A percentile compares a stretch with the other conserved stretches of the same genome.
These are phyloP conservation scores for Excalfactoria chinensis DNA, from an alignment of 2,113 vertebrate genomes.

Conservation along the genomic window DNA sequence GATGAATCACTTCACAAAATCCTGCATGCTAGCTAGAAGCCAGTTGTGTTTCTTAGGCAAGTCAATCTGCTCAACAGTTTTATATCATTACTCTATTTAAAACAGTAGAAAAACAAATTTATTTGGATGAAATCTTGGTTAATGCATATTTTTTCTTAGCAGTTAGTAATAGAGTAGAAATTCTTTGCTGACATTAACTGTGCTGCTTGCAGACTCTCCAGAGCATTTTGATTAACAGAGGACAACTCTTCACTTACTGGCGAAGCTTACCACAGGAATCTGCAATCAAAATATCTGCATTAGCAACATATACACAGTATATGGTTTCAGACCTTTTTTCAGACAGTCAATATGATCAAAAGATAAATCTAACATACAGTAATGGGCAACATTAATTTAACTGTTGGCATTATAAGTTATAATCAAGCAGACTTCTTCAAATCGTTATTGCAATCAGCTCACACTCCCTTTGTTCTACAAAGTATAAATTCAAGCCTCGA, in stretches of 20 bases:
- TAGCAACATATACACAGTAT: neutral
- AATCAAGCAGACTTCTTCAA: neutral
- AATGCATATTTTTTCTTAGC: neutral
- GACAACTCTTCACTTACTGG: neutral
- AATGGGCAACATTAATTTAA: neutral
- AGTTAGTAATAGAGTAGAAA: neutral
- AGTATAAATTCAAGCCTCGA: neutral
- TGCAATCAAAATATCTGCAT: neutral
- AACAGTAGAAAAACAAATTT: slow-evolving; percentile 57
- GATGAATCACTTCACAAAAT: slow-evolving; percentile 72
- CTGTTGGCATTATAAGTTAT: neutral
- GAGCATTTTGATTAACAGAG: neutral
- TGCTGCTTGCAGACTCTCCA: neutral
- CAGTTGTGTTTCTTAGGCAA: slow-evolving; percentile 63
- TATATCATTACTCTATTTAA: slow-evolving; percentile 56
- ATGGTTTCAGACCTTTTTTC: neutral
- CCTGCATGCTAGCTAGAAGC: slow-evolving; percentile 70
- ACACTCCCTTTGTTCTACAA: neutral
- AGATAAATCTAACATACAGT: neutral
- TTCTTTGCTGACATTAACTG: neutral
- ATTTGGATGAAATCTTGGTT: slow-evolving; percentile 40
- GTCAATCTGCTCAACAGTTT: slow-evolving; percentile 74
- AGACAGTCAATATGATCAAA: neutral
- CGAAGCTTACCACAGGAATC: neutral
- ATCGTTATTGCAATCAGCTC: neutral